These are phyloP conservation scores for Hirtodrosophila cameraria DNA, from an alignment of 2,888 invertebrate species.

Conservation along the genomic window DNA sequence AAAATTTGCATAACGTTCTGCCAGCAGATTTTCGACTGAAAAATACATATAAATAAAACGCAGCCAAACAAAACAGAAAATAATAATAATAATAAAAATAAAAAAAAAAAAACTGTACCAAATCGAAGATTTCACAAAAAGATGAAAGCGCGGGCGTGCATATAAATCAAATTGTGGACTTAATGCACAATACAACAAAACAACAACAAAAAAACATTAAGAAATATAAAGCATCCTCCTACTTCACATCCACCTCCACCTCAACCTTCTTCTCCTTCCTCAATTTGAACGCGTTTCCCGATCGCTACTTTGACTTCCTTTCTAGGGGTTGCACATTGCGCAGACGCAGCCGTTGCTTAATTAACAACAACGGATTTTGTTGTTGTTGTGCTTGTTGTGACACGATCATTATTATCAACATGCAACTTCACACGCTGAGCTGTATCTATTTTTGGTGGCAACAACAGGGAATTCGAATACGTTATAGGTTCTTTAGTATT, in stretches of 20 bases:
- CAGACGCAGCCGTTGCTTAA: slow-evolving; percentile 48
- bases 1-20: slow-evolving; percentile 50
- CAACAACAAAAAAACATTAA: slow-evolving; percentile 28
- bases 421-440: slow-evolving; percentile 48
- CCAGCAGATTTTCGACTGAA: slow-evolving; percentile 28
- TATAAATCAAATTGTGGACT: slow-evolving; percentile 83
- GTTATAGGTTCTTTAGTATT: no score
- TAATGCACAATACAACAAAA: slow-evolving; percentile 50
- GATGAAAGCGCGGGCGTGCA: slow-evolving; percentile 82
- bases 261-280: no score
- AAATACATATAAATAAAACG: slow-evolving; percentile 17
- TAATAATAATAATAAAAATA: slow-evolving; percentile 18
- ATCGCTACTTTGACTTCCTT: slow-evolving; percentile 34
- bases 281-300: slow-evolving; percentile 24
- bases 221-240: slow-evolving; percentile 37
- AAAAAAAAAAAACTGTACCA: slow-evolving; percentile 22
- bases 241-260: neutral
- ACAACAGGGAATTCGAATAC: neutral
- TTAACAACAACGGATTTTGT: slow-evolving; percentile 24
- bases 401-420: slow-evolving; percentile 34
- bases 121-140: slow-evolving; percentile 44
- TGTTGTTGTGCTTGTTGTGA: slow-evolving; percentile 34
- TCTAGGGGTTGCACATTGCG: slow-evolving; percentile 48
- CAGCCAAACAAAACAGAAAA: no score
- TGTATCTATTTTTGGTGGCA: slow-evolving; percentile 32